phyloP scores from a whole-genome alignment of 2,113 vertebrate genomes.

The Telmatochromis sp. region DNA sequence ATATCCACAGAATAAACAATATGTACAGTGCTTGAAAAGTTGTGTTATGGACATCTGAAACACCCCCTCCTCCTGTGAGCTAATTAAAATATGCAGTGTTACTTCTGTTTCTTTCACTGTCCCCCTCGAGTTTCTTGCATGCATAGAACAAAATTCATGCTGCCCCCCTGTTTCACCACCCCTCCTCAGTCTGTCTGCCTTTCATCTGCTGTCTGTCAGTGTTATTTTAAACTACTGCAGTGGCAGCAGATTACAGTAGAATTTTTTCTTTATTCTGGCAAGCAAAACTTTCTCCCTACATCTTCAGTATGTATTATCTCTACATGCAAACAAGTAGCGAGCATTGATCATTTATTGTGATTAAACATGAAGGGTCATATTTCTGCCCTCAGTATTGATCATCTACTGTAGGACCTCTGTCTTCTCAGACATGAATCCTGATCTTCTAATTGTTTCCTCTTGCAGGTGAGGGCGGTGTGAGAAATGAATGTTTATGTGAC shows the following conservation, averaged over 20 bases:
- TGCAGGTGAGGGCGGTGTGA: constrained; percentile 72
- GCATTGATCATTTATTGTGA: neutral
- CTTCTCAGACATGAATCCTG: neutral
- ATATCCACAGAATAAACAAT: neutral
- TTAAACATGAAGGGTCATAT: neutral
- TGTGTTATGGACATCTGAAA: neutral
- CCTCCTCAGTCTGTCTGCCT: constrained; percentile 40
- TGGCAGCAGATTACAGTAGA: constrained; percentile 7
- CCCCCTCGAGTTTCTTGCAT: neutral
- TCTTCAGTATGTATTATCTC: neutral
- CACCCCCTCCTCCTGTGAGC: neutral
- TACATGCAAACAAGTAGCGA: neutral
- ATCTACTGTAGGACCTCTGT: neutral
- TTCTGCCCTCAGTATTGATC: neutral
- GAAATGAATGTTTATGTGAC: constrained; percentile 84
- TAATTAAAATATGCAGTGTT: neutral
- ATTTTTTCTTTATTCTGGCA: neutral
- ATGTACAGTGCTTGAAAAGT: neutral
- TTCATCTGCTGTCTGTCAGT: constrained; percentile 52
- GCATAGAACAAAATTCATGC: constrained; percentile 26
- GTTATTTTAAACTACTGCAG: constrained; percentile 53
- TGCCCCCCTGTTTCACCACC: neutral
- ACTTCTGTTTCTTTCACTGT: neutral
- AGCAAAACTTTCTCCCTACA: neutral
- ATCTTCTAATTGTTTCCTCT: neutral